phyloP scores from a whole-genome alignment of 2,888 invertebrate genomes.

The Mylabris sibirica region DNA sequence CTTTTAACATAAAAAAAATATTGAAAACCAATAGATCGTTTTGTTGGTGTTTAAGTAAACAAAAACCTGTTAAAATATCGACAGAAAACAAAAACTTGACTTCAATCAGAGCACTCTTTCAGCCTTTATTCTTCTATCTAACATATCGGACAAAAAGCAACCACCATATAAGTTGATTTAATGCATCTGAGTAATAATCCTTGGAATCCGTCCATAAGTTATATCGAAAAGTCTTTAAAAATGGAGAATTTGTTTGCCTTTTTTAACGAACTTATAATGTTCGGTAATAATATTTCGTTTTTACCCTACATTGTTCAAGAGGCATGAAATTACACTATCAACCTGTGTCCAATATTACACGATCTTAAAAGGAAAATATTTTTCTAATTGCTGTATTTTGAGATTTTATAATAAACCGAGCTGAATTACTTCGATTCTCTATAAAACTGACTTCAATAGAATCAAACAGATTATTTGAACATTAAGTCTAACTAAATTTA shows the following conservation, averaged over 20 bases:
- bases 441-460: background rate
- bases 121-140: constrained; percentile 32
- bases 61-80: constrained; percentile 32
- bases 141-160: constrained; percentile 33
- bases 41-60: constrained; percentile 22
- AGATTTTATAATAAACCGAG: background rate
- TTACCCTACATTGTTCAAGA: constrained; percentile 18
- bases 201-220: constrained; percentile 16
- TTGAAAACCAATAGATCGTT: constrained; percentile 15
- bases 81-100: constrained; percentile 32
- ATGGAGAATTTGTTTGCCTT: background rate
- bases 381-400: background rate
- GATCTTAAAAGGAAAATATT: constrained; percentile 17
- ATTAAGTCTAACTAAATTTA: background rate
- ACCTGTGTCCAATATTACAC: constrained; percentile 18
- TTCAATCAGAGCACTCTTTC: constrained; percentile 38
- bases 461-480: background rate
- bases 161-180: constrained; percentile 23
- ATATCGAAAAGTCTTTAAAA: background rate
- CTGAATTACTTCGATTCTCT: background rate
- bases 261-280: background rate
- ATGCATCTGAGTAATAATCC: constrained; percentile 20
- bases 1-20: background rate
- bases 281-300: background rate
- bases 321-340: constrained; percentile 32